Conservation (phyloP, 2,113 vertebrate genomes). For the Myotis yumanensis region DNA sequence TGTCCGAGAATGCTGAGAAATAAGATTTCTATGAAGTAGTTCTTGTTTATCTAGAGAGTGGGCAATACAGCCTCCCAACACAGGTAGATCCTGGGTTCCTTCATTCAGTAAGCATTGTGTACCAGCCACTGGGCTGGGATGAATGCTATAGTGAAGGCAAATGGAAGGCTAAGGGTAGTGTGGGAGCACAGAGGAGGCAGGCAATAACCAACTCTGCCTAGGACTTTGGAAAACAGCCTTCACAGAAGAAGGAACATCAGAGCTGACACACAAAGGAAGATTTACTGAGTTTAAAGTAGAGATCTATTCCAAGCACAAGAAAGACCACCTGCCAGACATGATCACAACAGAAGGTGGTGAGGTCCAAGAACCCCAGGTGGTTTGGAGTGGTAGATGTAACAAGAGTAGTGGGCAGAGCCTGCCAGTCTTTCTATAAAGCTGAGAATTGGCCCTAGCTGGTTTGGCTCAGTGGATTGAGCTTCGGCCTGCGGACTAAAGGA, state of each 20-base stretch:
- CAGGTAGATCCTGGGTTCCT: background rate
- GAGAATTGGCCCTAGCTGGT: too few relatives aligned
- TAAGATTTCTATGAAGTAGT: background rate
- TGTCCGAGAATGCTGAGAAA: slow-evolving; percentile 13
- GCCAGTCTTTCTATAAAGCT: background rate
- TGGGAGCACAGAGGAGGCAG: background rate
- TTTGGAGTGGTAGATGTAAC: background rate
- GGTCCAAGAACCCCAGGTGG: background rate
- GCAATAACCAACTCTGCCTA: background rate
- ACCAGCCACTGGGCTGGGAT: background rate
- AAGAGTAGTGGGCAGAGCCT: background rate
- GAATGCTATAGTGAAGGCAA: background rate
- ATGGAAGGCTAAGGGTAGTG: background rate
- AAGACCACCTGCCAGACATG: background rate
- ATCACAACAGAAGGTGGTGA: background rate
- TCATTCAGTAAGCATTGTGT: background rate
- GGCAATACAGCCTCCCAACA: background rate
- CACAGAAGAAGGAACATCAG: background rate
- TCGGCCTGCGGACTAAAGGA: too few relatives aligned
- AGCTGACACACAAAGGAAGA: background rate
- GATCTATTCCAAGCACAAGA: background rate
- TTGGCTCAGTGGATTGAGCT: too few relatives aligned
- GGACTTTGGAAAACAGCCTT: slow-evolving; percentile 9
- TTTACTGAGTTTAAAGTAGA: background rate
- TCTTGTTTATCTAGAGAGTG: slow-evolving; percentile 1